Evolutionary conservation across 2,888 invertebrate genomes (phyloP).

Genomic region (Melieria omissa): DNA sequence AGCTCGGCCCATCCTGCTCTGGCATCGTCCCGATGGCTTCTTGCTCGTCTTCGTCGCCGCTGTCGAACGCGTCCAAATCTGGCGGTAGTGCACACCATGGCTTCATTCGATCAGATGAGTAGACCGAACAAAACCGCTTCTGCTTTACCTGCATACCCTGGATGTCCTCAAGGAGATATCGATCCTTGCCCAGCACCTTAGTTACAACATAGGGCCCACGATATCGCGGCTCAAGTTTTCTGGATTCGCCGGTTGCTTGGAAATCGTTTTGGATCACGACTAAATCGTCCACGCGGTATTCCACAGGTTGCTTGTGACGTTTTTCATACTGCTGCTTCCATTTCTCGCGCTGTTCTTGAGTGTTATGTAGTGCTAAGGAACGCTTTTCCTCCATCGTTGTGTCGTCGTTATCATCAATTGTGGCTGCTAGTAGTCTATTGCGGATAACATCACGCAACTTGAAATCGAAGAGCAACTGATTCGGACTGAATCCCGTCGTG

Average conservation of each 20-base stretch:
- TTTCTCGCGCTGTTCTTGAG: background rate
- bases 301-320: background rate
- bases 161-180: slow-evolving; percentile 27
- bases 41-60: slow-evolving; percentile 6
- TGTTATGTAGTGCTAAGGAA: background rate
- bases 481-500: background rate
- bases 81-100: slow-evolving; percentile 1
- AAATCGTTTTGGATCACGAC: slow-evolving; percentile 27
- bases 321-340: background rate
- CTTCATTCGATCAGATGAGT: slow-evolving; percentile 10
- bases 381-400: background rate
- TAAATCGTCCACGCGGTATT: slow-evolving; percentile 19
- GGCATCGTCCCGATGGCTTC: slow-evolving; percentile 23
- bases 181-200: slow-evolving; percentile 20
- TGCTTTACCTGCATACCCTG: slow-evolving; percentile 13
- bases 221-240: slow-evolving; percentile 23
- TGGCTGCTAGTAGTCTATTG: background rate
- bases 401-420: background rate
- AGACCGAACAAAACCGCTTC: too few species aligned
- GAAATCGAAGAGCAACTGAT: background rate
- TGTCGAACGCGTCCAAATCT: slow-evolving; percentile 8
- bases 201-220: slow-evolving; percentile 22
- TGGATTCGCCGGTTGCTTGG: slow-evolving; percentile 26
- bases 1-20: slow-evolving; percentile 19
- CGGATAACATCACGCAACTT: background rate